Percentiles rank a stretch among this genome's conserved stretches.
Evolutionary conservation across 2,797 vertebrate genomes (phyloP).

Genomic region (Tragopan temminckii): DNA sequence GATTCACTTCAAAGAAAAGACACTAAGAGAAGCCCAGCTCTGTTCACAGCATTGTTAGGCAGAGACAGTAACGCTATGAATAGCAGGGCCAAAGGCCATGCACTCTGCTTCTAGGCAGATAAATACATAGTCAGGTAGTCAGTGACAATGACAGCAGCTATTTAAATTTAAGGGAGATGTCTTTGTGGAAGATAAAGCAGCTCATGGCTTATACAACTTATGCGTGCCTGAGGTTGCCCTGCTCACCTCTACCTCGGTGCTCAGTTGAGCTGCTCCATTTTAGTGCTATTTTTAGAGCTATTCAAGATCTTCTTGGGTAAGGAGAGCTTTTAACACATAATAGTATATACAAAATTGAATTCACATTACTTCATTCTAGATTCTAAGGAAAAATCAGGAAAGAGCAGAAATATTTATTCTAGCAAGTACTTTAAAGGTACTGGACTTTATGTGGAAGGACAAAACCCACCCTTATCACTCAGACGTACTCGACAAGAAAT

Average conservation of each 20-base stretch:
- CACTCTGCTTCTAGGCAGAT: constrained; percentile 70
- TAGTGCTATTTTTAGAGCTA: constrained; percentile 56
- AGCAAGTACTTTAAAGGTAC: not conserved
- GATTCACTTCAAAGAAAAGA: constrained; percentile 63
- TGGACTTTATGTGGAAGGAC: not conserved
- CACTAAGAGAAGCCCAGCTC: constrained; percentile 41
- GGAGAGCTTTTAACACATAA: constrained; percentile 20
- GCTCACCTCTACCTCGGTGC: constrained; percentile 69
- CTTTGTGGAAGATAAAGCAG: constrained; percentile 67
- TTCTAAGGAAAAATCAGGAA: not conserved
- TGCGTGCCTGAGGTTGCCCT: constrained; percentile 60
- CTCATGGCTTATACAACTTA: constrained; percentile 48
- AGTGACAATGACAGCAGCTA: constrained; percentile 69
- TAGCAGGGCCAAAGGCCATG: constrained; percentile 71
- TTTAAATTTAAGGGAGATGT: constrained; percentile 70
- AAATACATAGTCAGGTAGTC: constrained; percentile 74
- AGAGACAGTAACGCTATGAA: constrained; percentile 52
- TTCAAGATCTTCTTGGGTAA: constrained; percentile 45
- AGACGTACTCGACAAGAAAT: not conserved
- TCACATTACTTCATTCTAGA: not conserved
- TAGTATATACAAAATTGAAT: constrained; percentile 17
- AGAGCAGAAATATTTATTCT: not conserved
- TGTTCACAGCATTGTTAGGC: constrained; percentile 63
- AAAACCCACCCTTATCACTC: not conserved
- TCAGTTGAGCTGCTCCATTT: constrained; percentile 50